Evolutionary conservation across 1,140 invertebrate species (phyloP).

Genomic region (Microplitis demolitor): DNA sequence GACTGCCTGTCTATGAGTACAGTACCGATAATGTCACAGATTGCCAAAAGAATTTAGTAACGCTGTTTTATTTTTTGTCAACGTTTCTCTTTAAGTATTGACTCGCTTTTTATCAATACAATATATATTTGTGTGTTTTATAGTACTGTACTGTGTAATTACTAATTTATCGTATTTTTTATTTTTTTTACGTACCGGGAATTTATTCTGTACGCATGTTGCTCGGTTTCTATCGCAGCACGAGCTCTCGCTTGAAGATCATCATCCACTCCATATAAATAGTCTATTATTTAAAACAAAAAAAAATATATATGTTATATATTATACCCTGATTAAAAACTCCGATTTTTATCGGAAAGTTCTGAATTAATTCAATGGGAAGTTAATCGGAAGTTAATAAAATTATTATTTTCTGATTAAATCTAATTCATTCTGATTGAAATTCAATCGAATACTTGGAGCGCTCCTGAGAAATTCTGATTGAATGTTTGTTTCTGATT

Average conservation of each 20-base stretch:
- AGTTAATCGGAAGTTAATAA: too few species aligned
- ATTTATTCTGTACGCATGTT: slow-evolving; percentile 46
- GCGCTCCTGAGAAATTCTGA: too few species aligned
- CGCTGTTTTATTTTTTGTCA: not conserved
- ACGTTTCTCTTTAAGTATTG: not conserved
- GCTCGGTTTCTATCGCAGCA: slow-evolving; percentile 57
- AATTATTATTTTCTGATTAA: too few species aligned
- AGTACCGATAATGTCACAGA: slow-evolving; percentile 20
- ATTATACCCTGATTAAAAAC: too few species aligned
- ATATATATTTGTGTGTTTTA: not conserved
- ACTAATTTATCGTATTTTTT: not conserved
- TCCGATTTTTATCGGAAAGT: too few species aligned
- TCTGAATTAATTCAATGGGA: too few species aligned
- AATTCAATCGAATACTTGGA: too few species aligned
- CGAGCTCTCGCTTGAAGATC: slow-evolving; percentile 57
- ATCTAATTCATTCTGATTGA: too few species aligned
- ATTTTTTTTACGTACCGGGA: slow-evolving; percentile 37
- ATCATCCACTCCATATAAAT: slow-evolving; percentile 56
- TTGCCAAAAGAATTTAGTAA: not conserved
- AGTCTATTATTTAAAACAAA: slow-evolving; percentile 43
- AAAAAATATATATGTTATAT: not conserved
- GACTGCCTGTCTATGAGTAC: slow-evolving; percentile 1
- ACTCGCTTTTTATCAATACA: not conserved
- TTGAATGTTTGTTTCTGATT: too few species aligned
- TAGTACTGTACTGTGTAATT: too few species aligned